A percentile compares a stretch with the other conserved stretches of the same genome.
These are phyloP conservation scores for Brachypterus glaber DNA, from an alignment of 2,888 invertebrate genomes.

Conservation along the genomic window DNA sequence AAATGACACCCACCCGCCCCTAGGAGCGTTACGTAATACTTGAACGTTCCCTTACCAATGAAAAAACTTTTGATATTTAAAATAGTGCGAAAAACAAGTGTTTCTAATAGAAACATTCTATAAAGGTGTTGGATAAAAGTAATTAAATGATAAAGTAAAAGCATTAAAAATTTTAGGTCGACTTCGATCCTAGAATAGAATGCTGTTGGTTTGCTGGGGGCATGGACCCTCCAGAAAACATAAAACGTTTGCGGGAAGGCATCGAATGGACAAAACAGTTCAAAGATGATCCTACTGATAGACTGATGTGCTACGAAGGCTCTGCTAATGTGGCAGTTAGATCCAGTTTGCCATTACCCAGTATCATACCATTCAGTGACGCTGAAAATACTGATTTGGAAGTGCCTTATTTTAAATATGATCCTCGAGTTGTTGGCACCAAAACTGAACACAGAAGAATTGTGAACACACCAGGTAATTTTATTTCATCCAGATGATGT, in stretches of 20 bases:
- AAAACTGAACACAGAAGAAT: slow-evolving; percentile 49
- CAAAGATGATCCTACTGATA: slow-evolving; percentile 50
- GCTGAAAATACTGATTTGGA: slow-evolving; percentile 47
- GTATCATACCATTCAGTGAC: slow-evolving; percentile 50
- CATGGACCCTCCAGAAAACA: slow-evolving; percentile 46
- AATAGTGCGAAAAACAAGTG: too few species aligned
- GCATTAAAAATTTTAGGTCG: slow-evolving; percentile 48
- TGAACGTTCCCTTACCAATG: too few species aligned
- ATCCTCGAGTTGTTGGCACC: slow-evolving; percentile 56
- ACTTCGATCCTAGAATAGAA: slow-evolving; percentile 69
- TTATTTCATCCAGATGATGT: not conserved
- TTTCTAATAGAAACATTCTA: too few species aligned
- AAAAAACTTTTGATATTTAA: too few species aligned
- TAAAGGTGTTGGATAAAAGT: slow-evolving; percentile 4
- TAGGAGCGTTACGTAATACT: too few species aligned
- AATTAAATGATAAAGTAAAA: not conserved
- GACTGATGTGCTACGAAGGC: slow-evolving; percentile 62
- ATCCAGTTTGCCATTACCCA: slow-evolving; percentile 56
- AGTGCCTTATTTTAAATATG: slow-evolving; percentile 49
- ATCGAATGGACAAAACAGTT: slow-evolving; percentile 39
- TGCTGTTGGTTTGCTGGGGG: slow-evolving; percentile 82
- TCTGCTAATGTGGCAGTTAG: slow-evolving; percentile 61
- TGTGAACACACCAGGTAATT: slow-evolving; percentile 63
- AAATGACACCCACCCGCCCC: too few species aligned
- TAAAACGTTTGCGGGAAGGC: slow-evolving; percentile 36